Evolutionary conservation across 2,888 invertebrate genomes (phyloP).

Genomic region (Sarcophaga variegata): DNA sequence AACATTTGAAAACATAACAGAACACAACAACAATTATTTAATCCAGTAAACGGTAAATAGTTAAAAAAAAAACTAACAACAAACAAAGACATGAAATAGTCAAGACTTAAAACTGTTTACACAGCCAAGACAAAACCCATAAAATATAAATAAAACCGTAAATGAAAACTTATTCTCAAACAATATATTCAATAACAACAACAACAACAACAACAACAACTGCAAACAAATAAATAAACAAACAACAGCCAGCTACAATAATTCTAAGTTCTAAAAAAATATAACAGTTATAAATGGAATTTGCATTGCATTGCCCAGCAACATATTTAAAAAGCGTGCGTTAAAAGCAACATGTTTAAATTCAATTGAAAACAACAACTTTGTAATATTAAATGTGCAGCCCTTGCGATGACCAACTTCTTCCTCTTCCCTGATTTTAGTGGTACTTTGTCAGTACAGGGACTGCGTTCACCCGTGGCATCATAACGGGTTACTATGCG

Average conservation of each 20-base stretch:
- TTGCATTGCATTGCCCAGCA: constrained; percentile 13
- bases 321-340: background rate
- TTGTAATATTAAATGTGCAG: no score
- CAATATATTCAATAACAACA: constrained; percentile 53
- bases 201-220: constrained; percentile 58
- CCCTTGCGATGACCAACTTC: no score
- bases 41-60: constrained; percentile 21
- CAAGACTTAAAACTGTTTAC: constrained; percentile 52
- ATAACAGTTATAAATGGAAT: constrained; percentile 51
- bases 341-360: no score
- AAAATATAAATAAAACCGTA: constrained; percentile 27
- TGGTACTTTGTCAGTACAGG: no score
- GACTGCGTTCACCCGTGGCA: no score
- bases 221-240: constrained; percentile 52
- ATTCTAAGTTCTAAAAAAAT: constrained; percentile 37
- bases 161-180: constrained; percentile 45
- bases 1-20: constrained; percentile 38
- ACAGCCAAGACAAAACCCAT: constrained; percentile 64
- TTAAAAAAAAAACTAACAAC: constrained; percentile 27
- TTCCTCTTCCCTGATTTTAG: no score
- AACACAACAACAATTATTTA: constrained; percentile 26
- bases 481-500: no score
- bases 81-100: constrained; percentile 51
- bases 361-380: no score
- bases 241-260: constrained; percentile 49